Conservation (phyloP, 2,888 invertebrate genomes). For the Gortyna flavago region DNA sequence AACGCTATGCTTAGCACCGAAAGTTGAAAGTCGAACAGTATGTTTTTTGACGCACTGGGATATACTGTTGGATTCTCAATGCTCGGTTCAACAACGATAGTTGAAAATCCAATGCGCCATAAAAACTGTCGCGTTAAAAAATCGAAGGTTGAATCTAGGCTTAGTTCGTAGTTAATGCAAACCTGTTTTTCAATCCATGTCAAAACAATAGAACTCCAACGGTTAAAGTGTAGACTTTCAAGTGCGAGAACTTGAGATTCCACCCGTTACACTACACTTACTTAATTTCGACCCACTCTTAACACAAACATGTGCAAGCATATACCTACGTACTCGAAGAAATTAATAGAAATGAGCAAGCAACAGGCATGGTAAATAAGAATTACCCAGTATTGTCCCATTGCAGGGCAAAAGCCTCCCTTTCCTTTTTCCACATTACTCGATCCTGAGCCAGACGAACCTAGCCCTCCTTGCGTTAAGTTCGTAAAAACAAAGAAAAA, state of each 20-base stretch:
- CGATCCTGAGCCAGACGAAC: neutral
- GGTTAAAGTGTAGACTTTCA: neutral
- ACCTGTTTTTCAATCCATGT: neutral
- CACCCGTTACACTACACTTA: no score
- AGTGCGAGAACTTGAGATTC: no score
- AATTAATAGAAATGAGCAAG: neutral
- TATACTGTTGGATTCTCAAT: neutral
- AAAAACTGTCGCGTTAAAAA: neutral
- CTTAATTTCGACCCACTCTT: no score
- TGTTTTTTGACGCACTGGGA: neutral
- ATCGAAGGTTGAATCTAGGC: neutral
- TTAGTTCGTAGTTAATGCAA: neutral
- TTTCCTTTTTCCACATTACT: neutral
- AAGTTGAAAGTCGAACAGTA: neutral
- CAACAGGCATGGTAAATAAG: neutral
- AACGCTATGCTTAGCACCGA: neutral
- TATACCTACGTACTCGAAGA: neutral
- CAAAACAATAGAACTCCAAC: neutral
- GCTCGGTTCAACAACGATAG: neutral
- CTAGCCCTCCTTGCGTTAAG: neutral
- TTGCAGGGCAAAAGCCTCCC: neutral
- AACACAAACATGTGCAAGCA: neutral
- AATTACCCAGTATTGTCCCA: neutral
- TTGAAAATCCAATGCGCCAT: neutral
- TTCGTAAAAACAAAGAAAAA: neutral